phyloP scores from a whole-genome alignment of 92 coral and sea anemone genomes.

The Bergia sp. region DNA sequence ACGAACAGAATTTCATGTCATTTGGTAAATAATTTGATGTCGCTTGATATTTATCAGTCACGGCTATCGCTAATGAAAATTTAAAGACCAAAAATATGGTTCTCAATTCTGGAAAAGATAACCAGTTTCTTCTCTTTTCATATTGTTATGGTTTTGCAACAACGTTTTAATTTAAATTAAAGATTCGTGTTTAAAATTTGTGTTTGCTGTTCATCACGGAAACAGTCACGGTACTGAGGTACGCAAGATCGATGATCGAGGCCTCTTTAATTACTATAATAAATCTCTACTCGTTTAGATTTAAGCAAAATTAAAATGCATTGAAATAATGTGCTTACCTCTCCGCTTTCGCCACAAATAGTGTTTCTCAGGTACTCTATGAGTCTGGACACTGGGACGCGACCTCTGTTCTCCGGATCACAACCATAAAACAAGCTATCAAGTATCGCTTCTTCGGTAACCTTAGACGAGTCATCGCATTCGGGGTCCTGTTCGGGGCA shows the following conservation, averaged over 20 bases:
- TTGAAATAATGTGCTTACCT: conserved; percentile 48
- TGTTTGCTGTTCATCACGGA: background rate
- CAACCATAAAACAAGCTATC: conserved; percentile 90
- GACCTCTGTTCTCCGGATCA: conserved; percentile 78
- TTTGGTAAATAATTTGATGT: too few relatives aligned
- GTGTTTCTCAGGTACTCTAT: conserved; percentile 89
- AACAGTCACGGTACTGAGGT: background rate
- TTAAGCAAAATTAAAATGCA: background rate
- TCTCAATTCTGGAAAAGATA: background rate
- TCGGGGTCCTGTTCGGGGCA: conserved; percentile 49
- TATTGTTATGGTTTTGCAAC: too few relatives aligned
- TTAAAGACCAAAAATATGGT: too few relatives aligned
- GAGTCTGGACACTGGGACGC: conserved; percentile 86
- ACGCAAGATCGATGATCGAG: background rate
- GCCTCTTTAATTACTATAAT: background rate
- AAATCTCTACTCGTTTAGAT: background rate
- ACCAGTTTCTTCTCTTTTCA: too few relatives aligned
- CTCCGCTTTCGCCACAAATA: conserved; percentile 76
- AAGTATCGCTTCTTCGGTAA: conserved; percentile 84
- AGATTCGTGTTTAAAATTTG: background rate
- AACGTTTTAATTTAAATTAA: too few relatives aligned
- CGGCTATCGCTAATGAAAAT: background rate
- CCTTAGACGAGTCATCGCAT: conserved; percentile 65
- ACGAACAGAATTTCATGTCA: background rate
- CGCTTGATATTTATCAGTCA: background rate